A percentile compares a stretch with the other conserved stretches of the same genome.
Conservation (phyloP, 2,888 invertebrate species). For the Phortica magna region DNA sequence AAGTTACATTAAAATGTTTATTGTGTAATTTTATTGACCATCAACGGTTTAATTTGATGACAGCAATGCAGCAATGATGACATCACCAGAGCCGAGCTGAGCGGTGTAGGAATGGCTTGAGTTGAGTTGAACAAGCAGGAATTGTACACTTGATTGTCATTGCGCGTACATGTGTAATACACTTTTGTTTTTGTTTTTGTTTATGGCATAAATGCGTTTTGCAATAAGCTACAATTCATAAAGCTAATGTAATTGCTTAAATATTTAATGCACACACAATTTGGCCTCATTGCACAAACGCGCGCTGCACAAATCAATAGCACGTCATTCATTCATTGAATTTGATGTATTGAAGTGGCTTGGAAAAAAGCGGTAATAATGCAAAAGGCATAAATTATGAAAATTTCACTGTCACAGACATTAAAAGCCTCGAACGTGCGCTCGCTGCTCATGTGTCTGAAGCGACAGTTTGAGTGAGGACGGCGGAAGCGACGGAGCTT, state of each 20-base stretch:
- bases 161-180: background rate
- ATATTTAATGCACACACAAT: slow-evolving; percentile 50
- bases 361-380: background rate
- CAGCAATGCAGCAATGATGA: background rate
- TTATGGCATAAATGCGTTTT: slow-evolving; percentile 36
- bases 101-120: too few relatives aligned
- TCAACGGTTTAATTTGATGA: slow-evolving; percentile 49
- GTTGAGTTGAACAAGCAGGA: too few relatives aligned
- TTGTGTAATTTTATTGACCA: slow-evolving; percentile 53
- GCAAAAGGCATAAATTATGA: slow-evolving; percentile 50
- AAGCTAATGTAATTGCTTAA: slow-evolving; percentile 42
- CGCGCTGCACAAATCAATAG: background rate
- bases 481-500: too few relatives aligned
- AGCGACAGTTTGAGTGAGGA: too few relatives aligned
- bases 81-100: too few relatives aligned
- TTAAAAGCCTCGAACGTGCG: background rate
- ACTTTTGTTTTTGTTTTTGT: background rate
- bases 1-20: slow-evolving; percentile 41
- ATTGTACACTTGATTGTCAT: too few relatives aligned
- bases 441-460: too few relatives aligned
- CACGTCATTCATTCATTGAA: too few relatives aligned
- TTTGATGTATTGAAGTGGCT: background rate
- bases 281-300: background rate
- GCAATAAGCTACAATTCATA: background rate
- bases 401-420: slow-evolving; percentile 37